These are phyloP conservation scores for Pogoniulus pusillus DNA, from an alignment of 2,797 vertebrate genomes.

Conservation along the genomic window DNA sequence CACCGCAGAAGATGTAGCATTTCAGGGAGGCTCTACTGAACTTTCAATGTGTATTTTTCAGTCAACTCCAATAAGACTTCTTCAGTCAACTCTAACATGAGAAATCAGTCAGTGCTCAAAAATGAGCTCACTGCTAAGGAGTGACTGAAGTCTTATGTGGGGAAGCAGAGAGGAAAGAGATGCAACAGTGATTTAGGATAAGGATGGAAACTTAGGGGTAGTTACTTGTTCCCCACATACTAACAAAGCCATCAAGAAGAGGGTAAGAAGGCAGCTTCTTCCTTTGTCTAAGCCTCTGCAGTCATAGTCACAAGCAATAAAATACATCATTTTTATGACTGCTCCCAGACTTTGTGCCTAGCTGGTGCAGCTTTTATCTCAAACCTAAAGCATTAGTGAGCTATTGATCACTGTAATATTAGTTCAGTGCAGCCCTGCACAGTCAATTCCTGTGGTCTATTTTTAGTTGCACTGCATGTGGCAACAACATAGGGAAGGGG, in stretches of 20 bases:
- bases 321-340: background rate
- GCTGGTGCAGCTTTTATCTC: conserved; percentile 12
- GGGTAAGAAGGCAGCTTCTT: background rate
- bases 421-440: background rate
- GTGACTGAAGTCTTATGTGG: conserved; percentile 45
- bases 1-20: background rate
- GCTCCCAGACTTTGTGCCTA: background rate
- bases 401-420: background rate
- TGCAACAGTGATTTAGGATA: background rate
- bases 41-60: conserved; percentile 8
- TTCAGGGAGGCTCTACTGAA: background rate
- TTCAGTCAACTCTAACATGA: background rate
- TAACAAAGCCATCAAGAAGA: background rate
- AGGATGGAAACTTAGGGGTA: background rate
- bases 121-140: conserved; percentile 40
- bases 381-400: background rate
- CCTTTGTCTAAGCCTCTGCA: background rate
- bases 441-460: conserved; percentile 30
- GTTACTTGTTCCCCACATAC: background rate
- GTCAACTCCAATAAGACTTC: background rate
- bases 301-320: background rate
- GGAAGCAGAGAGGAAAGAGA: conserved; percentile 5
- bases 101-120: conserved; percentile 48
- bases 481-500: background rate
- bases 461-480: conserved; percentile 9